phyloP scores from a whole-genome alignment of 2,113 vertebrate genomes.

The Perca fluviatilis region DNA sequence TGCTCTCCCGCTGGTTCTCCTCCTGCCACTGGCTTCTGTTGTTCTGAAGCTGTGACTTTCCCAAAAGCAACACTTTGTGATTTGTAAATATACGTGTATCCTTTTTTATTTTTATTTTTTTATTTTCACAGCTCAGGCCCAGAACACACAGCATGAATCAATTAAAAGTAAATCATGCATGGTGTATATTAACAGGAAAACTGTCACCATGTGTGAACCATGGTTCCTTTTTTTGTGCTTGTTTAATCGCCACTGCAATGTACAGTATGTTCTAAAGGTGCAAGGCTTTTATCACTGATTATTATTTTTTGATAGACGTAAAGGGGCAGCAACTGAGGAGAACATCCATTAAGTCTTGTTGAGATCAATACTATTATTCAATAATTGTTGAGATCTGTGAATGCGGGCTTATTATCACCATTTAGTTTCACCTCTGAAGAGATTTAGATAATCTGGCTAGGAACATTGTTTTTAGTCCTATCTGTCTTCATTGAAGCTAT shows the following conservation, averaged over 20 bases:
- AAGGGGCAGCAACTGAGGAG: not conserved
- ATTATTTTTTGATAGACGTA: slow-evolving; percentile 3
- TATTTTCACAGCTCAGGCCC: slow-evolving; percentile 17
- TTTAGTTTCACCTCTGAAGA: too few relatives aligned
- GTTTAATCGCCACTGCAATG: slow-evolving; percentile 2
- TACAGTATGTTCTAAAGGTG: not conserved
- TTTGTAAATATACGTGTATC: slow-evolving; percentile 54
- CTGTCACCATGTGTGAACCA: slow-evolving; percentile 4
- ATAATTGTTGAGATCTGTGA: too few relatives aligned
- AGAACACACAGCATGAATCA: slow-evolving; percentile 28
- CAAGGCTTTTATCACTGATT: not conserved
- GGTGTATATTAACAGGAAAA: slow-evolving; percentile 6
- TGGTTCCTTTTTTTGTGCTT: not conserved
- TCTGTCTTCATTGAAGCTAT: too few relatives aligned
- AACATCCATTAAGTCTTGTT: slow-evolving; percentile 22
- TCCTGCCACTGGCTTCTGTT: slow-evolving; percentile 27
- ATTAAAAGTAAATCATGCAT: not conserved
- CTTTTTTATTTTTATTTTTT: not conserved
- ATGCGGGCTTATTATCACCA: too few relatives aligned
- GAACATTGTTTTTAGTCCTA: too few relatives aligned
- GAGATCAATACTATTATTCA: not conserved
- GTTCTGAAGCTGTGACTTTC: slow-evolving; percentile 54
- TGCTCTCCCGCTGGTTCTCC: not conserved
- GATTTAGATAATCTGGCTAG: too few relatives aligned
- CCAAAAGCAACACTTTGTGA: slow-evolving; percentile 52